Percentiles rank a stretch among this genome's conserved stretches.
Conservation (phyloP, 2,113 vertebrate species). For the Scartelaos histophorus region DNA sequence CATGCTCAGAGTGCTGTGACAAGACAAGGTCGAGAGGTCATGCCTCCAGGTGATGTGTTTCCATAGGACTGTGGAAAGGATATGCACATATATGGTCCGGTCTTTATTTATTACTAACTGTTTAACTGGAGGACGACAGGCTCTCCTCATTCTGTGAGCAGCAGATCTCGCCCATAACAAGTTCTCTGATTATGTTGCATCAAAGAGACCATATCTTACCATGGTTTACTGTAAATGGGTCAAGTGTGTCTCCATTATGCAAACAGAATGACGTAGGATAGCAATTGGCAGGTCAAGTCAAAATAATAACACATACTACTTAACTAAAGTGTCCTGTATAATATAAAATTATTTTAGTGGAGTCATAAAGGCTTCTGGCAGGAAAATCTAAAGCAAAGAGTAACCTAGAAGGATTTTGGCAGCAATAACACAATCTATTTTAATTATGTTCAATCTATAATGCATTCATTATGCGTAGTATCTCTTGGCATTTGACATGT, state of each 20-base stretch:
- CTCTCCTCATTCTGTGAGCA: slow-evolving; percentile 45
- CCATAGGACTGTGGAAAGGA: slow-evolving; percentile 67
- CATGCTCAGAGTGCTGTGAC: slow-evolving; percentile 68
- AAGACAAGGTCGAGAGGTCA: slow-evolving; percentile 68
- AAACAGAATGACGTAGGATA: not conserved
- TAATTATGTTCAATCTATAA: slow-evolving; percentile 31
- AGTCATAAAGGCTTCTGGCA: slow-evolving; percentile 42
- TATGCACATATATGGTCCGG: slow-evolving; percentile 77
- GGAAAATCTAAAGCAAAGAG: slow-evolving; percentile 46
- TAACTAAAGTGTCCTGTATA: slow-evolving; percentile 37
- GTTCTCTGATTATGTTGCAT: not conserved
- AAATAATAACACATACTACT: slow-evolving; percentile 33
- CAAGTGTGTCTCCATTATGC: not conserved
- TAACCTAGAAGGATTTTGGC: slow-evolving; percentile 8
- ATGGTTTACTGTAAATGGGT: not conserved
- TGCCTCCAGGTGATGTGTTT: slow-evolving; percentile 78
- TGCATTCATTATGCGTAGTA: not conserved
- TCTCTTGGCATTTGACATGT: not conserved
- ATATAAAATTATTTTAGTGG: slow-evolving; percentile 47
- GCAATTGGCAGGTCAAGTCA: not conserved
- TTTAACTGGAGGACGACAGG: slow-evolving; percentile 57
- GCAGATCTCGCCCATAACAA: slow-evolving; percentile 30
- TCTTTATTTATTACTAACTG: slow-evolving; percentile 71
- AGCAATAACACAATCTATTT: slow-evolving; percentile 45
- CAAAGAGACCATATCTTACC: not conserved